Evolutionary conservation across 1,140 invertebrate species (phyloP).

Genomic region (Tetramorium simillimum): DNA sequence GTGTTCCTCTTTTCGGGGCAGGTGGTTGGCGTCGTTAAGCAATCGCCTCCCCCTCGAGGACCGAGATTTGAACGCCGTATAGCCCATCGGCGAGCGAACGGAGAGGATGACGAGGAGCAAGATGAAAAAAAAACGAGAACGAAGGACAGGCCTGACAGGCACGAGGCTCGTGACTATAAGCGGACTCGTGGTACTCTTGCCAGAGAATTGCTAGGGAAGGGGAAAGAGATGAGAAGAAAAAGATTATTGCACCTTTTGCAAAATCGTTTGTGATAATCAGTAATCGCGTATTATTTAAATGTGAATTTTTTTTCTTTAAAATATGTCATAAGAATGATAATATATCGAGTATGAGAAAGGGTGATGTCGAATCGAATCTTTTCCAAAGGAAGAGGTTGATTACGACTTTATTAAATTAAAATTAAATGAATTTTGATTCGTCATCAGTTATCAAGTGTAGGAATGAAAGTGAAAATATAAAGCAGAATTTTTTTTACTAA

Average conservation of each 20-base stretch:
- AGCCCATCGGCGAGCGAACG: slow-evolving; percentile 45
- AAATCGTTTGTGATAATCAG: neutral
- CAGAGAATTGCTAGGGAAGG: neutral
- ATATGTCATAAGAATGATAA: neutral
- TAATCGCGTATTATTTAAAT: neutral
- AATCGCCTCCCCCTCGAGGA: slow-evolving; percentile 78
- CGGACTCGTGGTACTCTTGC: neutral
- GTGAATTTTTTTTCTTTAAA: slow-evolving; percentile 8
- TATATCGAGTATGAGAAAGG: neutral
- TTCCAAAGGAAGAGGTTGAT: neutral
- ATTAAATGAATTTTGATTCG: neutral
- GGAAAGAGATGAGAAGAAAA: neutral
- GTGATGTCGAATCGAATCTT: neutral
- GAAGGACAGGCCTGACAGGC: slow-evolving; percentile 25
- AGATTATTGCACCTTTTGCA: slow-evolving; percentile 12
- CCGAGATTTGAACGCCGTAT: slow-evolving; percentile 76
- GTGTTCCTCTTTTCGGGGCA: slow-evolving; percentile 79
- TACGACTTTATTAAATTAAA: neutral
- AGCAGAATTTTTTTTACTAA: neutral
- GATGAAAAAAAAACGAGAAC: slow-evolving; percentile 9
- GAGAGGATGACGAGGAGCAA: slow-evolving; percentile 30
- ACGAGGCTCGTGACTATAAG: slow-evolving; percentile 25
- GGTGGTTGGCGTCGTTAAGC: slow-evolving; percentile 82
- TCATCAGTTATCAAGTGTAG: neutral
- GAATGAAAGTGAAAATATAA: neutral